Evolutionary conservation across 1,140 invertebrate species (phyloP).

Genomic region (Drosophila sp.): DNA sequence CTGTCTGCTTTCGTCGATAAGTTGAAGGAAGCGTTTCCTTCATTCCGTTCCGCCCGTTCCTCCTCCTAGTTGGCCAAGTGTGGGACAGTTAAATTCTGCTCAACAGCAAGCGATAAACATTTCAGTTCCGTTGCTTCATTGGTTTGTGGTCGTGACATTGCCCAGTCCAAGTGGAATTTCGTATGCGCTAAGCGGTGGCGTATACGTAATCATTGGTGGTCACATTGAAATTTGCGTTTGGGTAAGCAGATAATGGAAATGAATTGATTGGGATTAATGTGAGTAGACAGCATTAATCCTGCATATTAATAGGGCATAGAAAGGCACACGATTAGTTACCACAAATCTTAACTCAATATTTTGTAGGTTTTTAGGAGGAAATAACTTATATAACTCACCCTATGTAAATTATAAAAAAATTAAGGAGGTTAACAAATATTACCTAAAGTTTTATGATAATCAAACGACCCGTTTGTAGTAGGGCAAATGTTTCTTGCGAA

Average conservation of each 20-base stretch:
- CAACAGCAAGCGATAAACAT: conserved; percentile 47
- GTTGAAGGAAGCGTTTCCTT: conserved; percentile 10
- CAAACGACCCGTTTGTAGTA: conserved; percentile 4
- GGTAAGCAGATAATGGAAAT: conserved; percentile 13
- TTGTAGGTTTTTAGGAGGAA: too few species aligned
- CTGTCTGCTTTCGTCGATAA: conserved; percentile 14
- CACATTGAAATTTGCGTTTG: conserved; percentile 38
- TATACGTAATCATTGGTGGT: conserved; percentile 49
- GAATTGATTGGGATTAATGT: conserved; percentile 34
- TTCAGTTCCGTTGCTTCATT: conserved; percentile 33
- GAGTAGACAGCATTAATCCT: conserved; percentile 33
- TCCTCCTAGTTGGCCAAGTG: conserved; percentile 19
- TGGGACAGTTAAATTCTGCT: conserved; percentile 37
- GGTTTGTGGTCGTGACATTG: conserved; percentile 5
- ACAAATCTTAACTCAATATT: too few species aligned
- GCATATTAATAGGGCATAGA: background rate
- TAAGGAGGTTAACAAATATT: background rate
- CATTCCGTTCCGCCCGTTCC: background rate
- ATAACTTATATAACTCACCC: too few species aligned
- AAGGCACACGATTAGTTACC: too few species aligned
- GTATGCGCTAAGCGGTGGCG: conserved; percentile 45
- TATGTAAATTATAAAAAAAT: too few species aligned
- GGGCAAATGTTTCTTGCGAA: conserved; percentile 35
- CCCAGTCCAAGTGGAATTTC: conserved; percentile 22
- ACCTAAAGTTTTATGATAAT: background rate